Evolutionary conservation across 2,113 vertebrate genomes (phyloP).

Genomic region (Trichechus manatus): DNA sequence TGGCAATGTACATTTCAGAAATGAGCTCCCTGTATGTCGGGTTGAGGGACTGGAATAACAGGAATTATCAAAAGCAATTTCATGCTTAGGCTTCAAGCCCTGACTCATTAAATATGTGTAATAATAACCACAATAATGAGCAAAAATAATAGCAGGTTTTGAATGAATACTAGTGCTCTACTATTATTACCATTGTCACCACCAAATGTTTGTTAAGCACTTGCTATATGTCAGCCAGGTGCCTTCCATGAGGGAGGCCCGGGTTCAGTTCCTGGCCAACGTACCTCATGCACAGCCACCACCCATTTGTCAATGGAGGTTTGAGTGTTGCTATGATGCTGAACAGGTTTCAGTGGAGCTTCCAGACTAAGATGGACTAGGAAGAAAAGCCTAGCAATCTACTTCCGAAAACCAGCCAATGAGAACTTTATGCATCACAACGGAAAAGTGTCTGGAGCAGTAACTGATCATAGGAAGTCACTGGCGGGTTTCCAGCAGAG

Average conservation of each 20-base stretch:
- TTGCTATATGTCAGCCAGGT: not conserved
- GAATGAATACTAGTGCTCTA: not conserved
- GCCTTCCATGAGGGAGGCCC: not conserved
- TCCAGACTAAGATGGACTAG: not conserved
- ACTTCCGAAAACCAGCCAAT: not conserved
- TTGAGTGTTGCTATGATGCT: not conserved
- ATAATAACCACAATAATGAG: not conserved
- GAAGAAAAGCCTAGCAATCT: not conserved
- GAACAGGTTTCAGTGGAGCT: not conserved
- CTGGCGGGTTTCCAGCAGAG: not conserved
- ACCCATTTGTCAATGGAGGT: not conserved
- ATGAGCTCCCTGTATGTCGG: not conserved
- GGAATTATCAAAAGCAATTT: not conserved
- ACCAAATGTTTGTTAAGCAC: not conserved
- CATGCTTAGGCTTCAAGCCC: not conserved
- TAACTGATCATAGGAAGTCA: not conserved
- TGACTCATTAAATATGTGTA: not conserved
- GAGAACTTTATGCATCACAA: not conserved
- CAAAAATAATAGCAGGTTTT: not conserved
- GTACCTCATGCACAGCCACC: not conserved
- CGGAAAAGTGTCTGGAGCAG: not conserved
- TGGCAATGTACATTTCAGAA: not conserved
- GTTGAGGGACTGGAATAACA: rapidly evolving
- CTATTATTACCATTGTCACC: not conserved
- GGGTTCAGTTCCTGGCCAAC: not conserved